phyloP scores from a whole-genome alignment of 2,113 vertebrate genomes.

The Gymnocephalus cernua region DNA sequence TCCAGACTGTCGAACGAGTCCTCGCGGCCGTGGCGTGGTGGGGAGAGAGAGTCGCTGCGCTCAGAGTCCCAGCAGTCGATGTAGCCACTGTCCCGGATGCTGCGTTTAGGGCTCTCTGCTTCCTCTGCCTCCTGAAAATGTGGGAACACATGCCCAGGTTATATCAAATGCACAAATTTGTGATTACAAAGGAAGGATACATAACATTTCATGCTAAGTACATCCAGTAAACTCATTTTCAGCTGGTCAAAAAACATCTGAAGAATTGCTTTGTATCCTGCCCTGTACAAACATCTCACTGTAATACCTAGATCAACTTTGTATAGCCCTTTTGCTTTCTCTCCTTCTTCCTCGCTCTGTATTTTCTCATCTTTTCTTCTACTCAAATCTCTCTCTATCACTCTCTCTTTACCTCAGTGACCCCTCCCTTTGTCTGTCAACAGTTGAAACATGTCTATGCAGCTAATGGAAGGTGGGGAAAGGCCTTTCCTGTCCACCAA shows the following conservation, averaged over 20 bases:
- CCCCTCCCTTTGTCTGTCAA: conserved; percentile 43
- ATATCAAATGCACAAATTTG: neutral
- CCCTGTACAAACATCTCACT: neutral
- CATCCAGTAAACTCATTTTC: neutral
- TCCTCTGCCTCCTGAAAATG: conserved; percentile 91
- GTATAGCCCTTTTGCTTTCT: neutral
- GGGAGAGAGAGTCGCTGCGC: conserved; percentile 96
- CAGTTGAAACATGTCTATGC: conserved; percentile 40
- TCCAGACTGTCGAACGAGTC: conserved; percentile 99
- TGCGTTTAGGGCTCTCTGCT: conserved; percentile 91
- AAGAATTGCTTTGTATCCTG: neutral
- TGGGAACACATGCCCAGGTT: neutral
- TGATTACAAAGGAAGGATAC: neutral
- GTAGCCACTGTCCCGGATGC: conserved; percentile 97
- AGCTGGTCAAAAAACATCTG: neutral
- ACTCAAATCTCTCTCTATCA: conserved; percentile 9
- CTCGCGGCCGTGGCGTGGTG: conserved; percentile 93
- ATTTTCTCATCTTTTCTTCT: conserved; percentile 11
- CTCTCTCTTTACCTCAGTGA: conserved; percentile 54
- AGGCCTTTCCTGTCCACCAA: conserved; percentile 68
- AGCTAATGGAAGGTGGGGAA: conserved; percentile 68
- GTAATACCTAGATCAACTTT: neutral
- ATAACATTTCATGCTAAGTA: neutral
- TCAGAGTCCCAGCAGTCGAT: conserved; percentile 98
- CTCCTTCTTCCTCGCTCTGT: neutral